phyloP scores from a whole-genome alignment of 2,113 vertebrate genomes.

The Atractosteus spatula region DNA sequence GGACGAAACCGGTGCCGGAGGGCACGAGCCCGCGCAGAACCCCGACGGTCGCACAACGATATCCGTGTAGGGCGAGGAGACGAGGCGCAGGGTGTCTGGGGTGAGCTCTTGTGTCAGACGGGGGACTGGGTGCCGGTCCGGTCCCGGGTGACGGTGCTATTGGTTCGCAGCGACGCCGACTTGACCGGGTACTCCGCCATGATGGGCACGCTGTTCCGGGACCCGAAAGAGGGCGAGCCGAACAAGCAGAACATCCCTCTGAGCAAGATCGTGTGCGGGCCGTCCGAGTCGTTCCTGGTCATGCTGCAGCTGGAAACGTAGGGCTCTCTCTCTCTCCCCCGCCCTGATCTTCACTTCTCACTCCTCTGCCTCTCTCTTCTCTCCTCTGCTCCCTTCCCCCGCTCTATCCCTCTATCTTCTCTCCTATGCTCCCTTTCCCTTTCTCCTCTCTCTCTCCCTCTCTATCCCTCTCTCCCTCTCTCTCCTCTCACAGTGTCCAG shows the following conservation, averaged over 20 bases:
- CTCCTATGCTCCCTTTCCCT: conserved; percentile 68
- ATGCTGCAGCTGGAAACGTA: conserved; percentile 86
- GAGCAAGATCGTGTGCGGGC: conserved; percentile 79
- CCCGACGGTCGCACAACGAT: too few species aligned
- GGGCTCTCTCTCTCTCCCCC: conserved; percentile 11
- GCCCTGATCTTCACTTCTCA: too few species aligned
- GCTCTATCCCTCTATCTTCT: conserved; percentile 1
- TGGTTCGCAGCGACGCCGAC: conserved; percentile 69
- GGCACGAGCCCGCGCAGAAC: too few species aligned
- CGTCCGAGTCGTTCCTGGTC: conserved; percentile 84
- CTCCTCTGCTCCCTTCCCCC: conserved; percentile 68
- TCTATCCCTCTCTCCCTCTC: conserved; percentile 14
- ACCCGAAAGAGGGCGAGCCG: conserved; percentile 74
- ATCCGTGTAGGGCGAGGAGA: too few species aligned
- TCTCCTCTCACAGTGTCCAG: background rate
- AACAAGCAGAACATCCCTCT: conserved; percentile 75
- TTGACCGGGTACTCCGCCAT: conserved; percentile 79
- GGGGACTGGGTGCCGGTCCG: too few species aligned
- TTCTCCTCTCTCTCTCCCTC: background rate
- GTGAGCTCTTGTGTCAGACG: too few species aligned
- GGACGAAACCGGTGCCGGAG: too few species aligned
- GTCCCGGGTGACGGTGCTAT: background rate
- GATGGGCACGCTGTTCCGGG: conserved; percentile 82
- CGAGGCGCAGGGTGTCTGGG: too few species aligned
- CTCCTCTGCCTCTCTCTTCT: conserved; percentile 4